Base-by-base conservation (phyloP, 1,140 invertebrate species). In the Listronotus oregonensis region DNA sequence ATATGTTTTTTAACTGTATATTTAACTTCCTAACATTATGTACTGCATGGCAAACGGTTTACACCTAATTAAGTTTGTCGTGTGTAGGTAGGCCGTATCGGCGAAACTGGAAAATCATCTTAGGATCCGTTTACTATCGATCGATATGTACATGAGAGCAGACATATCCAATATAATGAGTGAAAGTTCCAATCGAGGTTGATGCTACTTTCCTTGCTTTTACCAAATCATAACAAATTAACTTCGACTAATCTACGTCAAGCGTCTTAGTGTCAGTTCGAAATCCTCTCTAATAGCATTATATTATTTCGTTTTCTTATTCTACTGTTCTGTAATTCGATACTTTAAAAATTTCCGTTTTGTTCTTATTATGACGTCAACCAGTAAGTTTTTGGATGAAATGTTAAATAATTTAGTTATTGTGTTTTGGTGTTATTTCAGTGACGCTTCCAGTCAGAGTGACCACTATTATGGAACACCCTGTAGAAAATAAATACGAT, bases 361-460 rank as follows among this genome's bases (percentile, higher is more conserved):
- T 12, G n/a, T 4, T 59, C 51, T 51, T 15, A 63, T 18, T 27
- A 63, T 63, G 60, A 63, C 60, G 43, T 63, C 60, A 46, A 63
- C 60, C 54, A 34, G 60, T 63, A 63, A 63, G 60, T 63, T 43
- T 54, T 31, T 55, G 2, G 5, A 27, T 27, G 6, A 44, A 44
- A 54, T 11, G 9, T 6, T 6, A 21, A 31, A n/a, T 32, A n/a
- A 3, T 47, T 17, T 1, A 47, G 11, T 52, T 18, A 55, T 34
- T 42, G 52, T 27, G 49, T 14, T 52, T 44, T 51, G 32, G 39
- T 51, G 42, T 14, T n/a, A n/a, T 42, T 63, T 63, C 21, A 66
- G 64, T 66, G 64, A 60, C 46, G 9, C 34, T 59, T 50, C 47
- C 64, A 52, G 64, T 60, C 11, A 51, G 12, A 31, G 56, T 66